Percentiles rank a stretch among this genome's conserved stretches.
Evolutionary conservation across 1,140 invertebrate species (phyloP).

Genomic region (Apocrypta bakeri): DNA sequence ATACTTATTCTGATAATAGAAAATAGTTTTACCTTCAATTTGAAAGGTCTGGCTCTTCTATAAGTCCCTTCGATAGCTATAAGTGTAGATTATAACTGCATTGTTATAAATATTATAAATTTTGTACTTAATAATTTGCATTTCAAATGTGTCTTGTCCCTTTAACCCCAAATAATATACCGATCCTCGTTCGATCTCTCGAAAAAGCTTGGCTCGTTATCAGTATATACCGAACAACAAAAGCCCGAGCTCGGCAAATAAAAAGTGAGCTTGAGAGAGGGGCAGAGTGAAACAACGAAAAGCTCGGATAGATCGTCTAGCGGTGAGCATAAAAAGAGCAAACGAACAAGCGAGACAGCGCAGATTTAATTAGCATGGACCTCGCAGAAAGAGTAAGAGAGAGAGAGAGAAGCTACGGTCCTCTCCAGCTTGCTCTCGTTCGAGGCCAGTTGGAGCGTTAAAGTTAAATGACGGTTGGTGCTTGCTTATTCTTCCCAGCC

Average conservation of each 20-base stretch:
- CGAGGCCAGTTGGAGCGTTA: conserved; percentile 73
- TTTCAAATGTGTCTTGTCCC: no score
- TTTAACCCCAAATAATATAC: no score
- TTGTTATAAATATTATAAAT: no score
- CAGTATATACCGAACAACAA: conserved; percentile 3
- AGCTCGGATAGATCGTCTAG: conserved; percentile 43
- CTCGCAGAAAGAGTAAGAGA: conserved; percentile 14
- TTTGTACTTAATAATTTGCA: no score
- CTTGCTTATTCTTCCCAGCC: conserved; percentile 74
- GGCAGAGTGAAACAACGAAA: conserved; percentile 39
- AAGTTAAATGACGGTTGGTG: conserved; percentile 76
- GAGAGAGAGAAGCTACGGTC: conserved; percentile 55
- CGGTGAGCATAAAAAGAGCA: conserved; percentile 48
- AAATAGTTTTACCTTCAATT: no score
- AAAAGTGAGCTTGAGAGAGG: conserved; percentile 39
- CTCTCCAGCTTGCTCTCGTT: conserved; percentile 60
- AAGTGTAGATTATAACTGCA: no score
- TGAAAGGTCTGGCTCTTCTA: no score
- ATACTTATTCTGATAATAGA: no score
- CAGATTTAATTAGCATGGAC: conserved; percentile 75
- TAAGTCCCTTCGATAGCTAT: no score
- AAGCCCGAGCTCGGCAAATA: conserved; percentile 19
- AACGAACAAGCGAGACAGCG: conserved; percentile 59
- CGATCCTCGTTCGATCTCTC: neutral
- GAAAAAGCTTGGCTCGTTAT: neutral